Evolutionary conservation across 2,888 invertebrate species (phyloP).

Genomic region (Orchesella flavescens): DNA sequence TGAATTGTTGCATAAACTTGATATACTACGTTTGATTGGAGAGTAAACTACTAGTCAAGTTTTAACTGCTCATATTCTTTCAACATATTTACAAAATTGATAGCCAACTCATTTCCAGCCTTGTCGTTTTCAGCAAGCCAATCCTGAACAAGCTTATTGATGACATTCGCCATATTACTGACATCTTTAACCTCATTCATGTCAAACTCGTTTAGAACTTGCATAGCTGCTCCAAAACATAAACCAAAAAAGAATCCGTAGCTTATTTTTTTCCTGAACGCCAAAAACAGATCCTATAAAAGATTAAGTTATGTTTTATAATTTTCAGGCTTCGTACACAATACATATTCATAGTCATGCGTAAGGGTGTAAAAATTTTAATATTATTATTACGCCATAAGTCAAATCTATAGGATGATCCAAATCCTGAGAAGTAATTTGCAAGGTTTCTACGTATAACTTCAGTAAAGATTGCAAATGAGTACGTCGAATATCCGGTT

Average conservation of each 20-base stretch:
- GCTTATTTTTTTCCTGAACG: not conserved
- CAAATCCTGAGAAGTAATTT: not conserved
- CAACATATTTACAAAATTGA: not conserved
- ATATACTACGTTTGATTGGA: not conserved
- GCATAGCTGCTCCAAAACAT: not conserved
- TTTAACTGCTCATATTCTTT: too few relatives aligned
- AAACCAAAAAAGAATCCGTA: not conserved
- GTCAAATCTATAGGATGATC: constrained; percentile 20
- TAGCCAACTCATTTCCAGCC: not conserved
- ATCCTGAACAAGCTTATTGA: not conserved
- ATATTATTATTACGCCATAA: constrained; percentile 31
- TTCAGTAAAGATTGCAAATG: constrained; percentile 6
- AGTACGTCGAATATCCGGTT: constrained; percentile 12
- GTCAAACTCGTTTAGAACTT: not conserved
- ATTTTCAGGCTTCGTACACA: too few relatives aligned
- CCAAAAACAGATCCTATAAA: not conserved
- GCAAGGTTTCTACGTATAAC: constrained; percentile 1
- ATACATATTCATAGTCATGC: too few relatives aligned
- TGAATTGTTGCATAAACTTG: not conserved
- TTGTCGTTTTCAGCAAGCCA: not conserved
- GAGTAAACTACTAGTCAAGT: not conserved
- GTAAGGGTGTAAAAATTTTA: too few relatives aligned
- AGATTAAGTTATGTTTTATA: not conserved
- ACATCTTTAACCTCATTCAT: not conserved
- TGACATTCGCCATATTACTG: not conserved